Evolutionary conservation across 1,140 invertebrate species (phyloP).

Genomic region (Drosophila subobscura): DNA sequence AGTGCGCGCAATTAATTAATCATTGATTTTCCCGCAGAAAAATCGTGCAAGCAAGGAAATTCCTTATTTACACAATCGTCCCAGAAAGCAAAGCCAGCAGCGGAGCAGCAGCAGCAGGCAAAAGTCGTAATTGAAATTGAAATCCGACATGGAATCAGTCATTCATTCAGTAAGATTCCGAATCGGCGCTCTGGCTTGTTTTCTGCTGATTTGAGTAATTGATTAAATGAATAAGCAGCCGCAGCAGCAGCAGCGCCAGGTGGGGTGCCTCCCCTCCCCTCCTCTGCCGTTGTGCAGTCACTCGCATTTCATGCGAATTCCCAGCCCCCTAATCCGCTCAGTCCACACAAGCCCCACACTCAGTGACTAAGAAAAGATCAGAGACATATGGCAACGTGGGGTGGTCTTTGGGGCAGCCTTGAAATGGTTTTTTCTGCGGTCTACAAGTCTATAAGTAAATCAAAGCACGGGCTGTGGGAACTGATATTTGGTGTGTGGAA

Average conservation of each 20-base stretch:
- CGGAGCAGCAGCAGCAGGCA: neutral
- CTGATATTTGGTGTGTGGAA: no score
- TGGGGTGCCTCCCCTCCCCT: neutral
- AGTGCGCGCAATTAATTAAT: slow-evolving; percentile 75
- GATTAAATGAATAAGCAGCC: slow-evolving; percentile 49
- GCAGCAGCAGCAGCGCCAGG: neutral
- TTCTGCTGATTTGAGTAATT: slow-evolving; percentile 43
- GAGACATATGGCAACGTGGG: no score
- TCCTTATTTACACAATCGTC: slow-evolving; percentile 60
- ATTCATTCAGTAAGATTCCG: neutral
- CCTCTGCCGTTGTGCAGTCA: slow-evolving; percentile 1
- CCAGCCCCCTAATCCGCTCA: neutral
- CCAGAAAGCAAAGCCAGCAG: slow-evolving; percentile 33
- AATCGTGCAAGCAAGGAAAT: slow-evolving; percentile 55
- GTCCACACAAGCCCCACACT: neutral
- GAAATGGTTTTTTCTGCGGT: slow-evolving; percentile 14
- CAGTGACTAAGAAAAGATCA: slow-evolving; percentile 35
- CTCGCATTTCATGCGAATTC: slow-evolving; percentile 25
- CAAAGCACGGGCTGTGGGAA: no score
- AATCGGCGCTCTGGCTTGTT: slow-evolving; percentile 19
- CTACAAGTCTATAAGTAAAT: no score
- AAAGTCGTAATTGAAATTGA: slow-evolving; percentile 12
- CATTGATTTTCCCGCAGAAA: slow-evolving; percentile 18
- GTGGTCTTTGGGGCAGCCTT: slow-evolving; percentile 9
- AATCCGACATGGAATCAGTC: slow-evolving; percentile 18